These are phyloP conservation scores for Heliothis virescens DNA, from an alignment of 1,140 invertebrate species.

Conservation along the genomic window DNA sequence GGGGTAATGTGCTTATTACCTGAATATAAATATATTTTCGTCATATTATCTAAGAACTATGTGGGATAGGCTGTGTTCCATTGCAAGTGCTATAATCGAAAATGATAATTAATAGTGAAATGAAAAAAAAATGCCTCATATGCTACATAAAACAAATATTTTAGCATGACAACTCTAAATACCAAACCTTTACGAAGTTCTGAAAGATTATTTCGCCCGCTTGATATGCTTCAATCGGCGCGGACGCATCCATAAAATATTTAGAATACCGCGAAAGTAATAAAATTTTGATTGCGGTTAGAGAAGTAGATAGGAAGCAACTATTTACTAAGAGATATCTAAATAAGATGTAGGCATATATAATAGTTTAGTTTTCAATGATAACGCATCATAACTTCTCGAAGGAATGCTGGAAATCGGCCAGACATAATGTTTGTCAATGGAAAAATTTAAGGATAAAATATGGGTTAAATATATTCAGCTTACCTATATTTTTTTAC, in stretches of 20 bases:
- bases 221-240: slow-evolving; percentile 23
- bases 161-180: no score
- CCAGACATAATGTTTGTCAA: slow-evolving; percentile 10
- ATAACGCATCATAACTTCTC: neutral
- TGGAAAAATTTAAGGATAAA: slow-evolving; percentile 7
- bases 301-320: neutral
- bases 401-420: slow-evolving; percentile 8
- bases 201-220: neutral
- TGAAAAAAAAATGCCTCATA: no score
- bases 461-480: neutral
- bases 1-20: no score
- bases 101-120: no score
- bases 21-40: no score
- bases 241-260: slow-evolving; percentile 18
- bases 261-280: slow-evolving; percentile 11
- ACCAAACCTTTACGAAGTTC: neutral
- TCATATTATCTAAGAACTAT: no score
- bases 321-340: neutral
- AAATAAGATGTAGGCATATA: neutral
- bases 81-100: no score
- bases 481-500: neutral
- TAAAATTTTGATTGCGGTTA: slow-evolving; percentile 23
- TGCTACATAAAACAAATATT: no score
- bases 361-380: neutral
- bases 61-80: no score